Base-by-base conservation (phyloP, 2,797 vertebrate species). In the Lacerta viridis region DNA sequence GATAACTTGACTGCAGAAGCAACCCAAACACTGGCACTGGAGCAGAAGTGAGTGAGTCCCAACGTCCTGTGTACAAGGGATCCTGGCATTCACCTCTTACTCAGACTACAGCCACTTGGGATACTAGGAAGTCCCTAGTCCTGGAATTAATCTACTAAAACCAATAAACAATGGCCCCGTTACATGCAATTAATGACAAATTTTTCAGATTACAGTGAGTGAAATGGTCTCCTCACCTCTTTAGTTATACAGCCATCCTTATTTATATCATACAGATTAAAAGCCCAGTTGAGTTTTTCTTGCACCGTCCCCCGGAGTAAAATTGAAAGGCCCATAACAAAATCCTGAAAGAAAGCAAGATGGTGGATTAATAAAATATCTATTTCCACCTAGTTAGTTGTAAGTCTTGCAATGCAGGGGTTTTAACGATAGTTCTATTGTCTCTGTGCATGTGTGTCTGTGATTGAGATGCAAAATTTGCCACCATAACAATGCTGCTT, bases 201-300 rank as follows among this genome's bases (percentile, higher is more conserved):
- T 13, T 5, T 71, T 85, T 91, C 68, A 46, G 74, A 55, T 80
- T 84, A 29, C n/a, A 68, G 36, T 89, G 4, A 50, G 7, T 36
- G 33, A 81, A 59, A 92, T 71, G 18, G 0, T 80, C 64, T 85
- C 7, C 95, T 96, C 97, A 99, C 99, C 98, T 99, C 99, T 97
- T 99, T 99, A 93, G 99, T 99, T 94, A 99, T 99, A 92, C 98
- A 99, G 87, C 99, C 99, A 36, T 99, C 99, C 96, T 99, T 99
- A 93, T 99, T 99, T 95, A 99, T 99, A 93, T 99, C 99, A 88
- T 99, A 99, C 93, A 99, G 97, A 96, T 99, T 99, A 97, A 99
- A 99, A 80, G 99, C 99, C 99, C 99, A 99, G 97, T 98, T 99
- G 90, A 99, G 98, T 96, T 99, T 99, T 95, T 99, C 99, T 94